These are phyloP conservation scores for Camponotus vicinus DNA, from an alignment of 1,140 invertebrate genomes.

Conservation along the genomic window DNA sequence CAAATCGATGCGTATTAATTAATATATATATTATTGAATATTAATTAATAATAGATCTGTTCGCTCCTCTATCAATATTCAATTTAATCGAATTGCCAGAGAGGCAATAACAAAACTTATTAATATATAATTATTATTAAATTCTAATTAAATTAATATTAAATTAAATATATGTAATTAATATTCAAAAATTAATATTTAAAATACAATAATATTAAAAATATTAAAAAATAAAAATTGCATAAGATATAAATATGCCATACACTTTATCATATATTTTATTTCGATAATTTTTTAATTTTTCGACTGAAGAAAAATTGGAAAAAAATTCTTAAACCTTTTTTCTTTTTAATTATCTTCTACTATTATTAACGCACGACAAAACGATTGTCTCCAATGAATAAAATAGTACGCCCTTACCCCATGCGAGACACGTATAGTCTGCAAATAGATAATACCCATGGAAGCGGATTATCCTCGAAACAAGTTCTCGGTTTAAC, in stretches of 20 bases:
- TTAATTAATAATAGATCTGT: background rate
- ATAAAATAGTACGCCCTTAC: conserved; percentile 13
- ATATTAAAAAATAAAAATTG: too few species aligned
- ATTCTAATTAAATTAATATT: too few species aligned
- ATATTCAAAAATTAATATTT: too few species aligned
- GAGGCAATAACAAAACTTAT: too few species aligned
- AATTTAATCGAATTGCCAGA: too few species aligned
- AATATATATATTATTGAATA: too few species aligned
- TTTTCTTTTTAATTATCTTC: background rate
- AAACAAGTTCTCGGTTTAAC: conserved; percentile 79
- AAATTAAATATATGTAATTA: too few species aligned
- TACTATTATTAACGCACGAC: background rate
- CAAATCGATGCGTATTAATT: background rate
- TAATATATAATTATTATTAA: too few species aligned
- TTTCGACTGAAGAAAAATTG: background rate
- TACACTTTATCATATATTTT: too few species aligned
- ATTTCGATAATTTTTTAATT: background rate
- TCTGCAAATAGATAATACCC: conserved; percentile 63
- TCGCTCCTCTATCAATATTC: background rate
- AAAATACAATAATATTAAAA: too few species aligned
- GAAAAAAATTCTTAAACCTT: too few species aligned
- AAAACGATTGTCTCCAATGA: conserved; percentile 29
- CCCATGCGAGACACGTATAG: conserved; percentile 33
- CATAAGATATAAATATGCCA: too few species aligned
- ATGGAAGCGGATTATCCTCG: conserved; percentile 80